A percentile compares a stretch with the other conserved stretches of the same genome.
Conservation (phyloP, 2,888 invertebrate species). For the Lepidochitona cinerea region DNA sequence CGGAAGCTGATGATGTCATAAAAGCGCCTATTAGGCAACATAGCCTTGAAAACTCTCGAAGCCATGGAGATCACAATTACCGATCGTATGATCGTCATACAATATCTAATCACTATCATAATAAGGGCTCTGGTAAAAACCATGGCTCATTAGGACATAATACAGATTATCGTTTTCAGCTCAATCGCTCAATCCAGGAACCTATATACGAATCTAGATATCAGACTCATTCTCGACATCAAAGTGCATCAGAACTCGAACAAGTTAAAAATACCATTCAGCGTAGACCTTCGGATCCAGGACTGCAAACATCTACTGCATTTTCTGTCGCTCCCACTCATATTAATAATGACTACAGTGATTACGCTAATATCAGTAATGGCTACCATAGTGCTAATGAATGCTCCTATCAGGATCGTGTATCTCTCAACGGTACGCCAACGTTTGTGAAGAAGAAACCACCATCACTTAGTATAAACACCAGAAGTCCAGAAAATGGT, state of each 20-base stretch:
- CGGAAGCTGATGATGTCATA: no score
- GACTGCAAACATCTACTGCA: neutral
- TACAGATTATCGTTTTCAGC: neutral
- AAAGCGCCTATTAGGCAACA: neutral
- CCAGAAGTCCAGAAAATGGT: neutral
- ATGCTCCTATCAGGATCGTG: neutral
- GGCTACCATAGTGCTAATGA: constrained; percentile 1
- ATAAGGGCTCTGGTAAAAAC: neutral
- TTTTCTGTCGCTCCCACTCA: neutral
- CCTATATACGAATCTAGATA: no score
- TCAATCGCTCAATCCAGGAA: neutral
- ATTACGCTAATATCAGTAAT: neutral
- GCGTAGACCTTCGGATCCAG: neutral
- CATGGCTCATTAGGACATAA: neutral
- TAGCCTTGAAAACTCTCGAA: neutral
- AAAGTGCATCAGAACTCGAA: neutral
- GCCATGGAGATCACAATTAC: no score
- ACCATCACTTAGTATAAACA: neutral
- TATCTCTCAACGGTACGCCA: neutral
- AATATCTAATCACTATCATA: neutral
- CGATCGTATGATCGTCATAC: neutral
- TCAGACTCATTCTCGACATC: neutral
- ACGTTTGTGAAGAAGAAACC: constrained; percentile 6
- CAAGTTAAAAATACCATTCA: neutral
- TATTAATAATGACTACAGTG: neutral